A percentile compares a stretch with the other conserved stretches of the same genome.
phyloP scores from a whole-genome alignment of 2,888 invertebrate species.

The Drosophila fungiperda region DNA sequence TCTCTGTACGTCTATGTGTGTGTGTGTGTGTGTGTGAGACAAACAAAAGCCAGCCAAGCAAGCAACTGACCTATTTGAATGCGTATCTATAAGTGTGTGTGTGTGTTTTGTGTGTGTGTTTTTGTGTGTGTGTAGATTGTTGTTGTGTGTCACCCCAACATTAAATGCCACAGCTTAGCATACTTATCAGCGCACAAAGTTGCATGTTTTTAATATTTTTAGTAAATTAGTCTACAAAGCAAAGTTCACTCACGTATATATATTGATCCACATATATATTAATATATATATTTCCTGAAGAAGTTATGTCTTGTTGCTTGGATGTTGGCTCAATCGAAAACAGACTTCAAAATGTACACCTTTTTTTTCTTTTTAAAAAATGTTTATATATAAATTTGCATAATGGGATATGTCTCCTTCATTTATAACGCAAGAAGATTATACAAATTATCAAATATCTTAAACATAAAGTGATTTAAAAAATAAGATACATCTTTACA shows the following conservation, averaged over 20 bases:
- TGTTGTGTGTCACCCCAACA: slow-evolving; percentile 2
- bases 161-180: slow-evolving; percentile 27
- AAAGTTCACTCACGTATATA: not conserved
- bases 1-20: not conserved
- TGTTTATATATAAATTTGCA: not conserved
- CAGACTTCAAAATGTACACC: not conserved
- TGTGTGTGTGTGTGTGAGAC: not conserved
- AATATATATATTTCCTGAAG: not conserved
- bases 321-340: not conserved
- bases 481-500: not conserved
- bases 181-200: slow-evolving; percentile 12
- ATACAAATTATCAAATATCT: not conserved
- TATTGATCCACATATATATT: not conserved
- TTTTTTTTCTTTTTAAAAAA: not conserved
- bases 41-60: slow-evolving; percentile 33
- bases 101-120: not conserved
- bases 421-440: not conserved
- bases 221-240: not conserved
- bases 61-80: slow-evolving; percentile 40
- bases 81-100: slow-evolving; percentile 1
- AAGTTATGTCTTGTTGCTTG: not conserved
- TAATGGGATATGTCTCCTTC: not conserved
- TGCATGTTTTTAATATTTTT: not conserved
- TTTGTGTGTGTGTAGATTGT: slow-evolving; percentile 1
- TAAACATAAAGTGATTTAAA: not conserved